phyloP scores from a whole-genome alignment of 1,140 invertebrate species.

The Coboldia fuscipes region DNA sequence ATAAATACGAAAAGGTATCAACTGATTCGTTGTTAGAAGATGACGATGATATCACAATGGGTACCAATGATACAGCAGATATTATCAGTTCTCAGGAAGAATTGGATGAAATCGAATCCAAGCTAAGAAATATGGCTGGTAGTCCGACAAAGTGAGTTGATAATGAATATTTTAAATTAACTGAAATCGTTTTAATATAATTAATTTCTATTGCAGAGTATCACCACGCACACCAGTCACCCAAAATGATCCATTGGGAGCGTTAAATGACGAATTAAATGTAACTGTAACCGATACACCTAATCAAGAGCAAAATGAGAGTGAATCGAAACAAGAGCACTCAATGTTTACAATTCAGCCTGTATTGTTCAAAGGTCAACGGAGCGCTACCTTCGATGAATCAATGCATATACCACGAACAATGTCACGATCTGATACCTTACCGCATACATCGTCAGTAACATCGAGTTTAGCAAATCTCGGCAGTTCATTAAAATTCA shows the following conservation, averaged over 20 bases:
- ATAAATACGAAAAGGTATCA: conserved; percentile 22
- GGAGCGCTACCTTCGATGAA: conserved; percentile 36
- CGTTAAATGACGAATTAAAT: conserved; percentile 27
- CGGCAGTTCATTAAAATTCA: conserved; percentile 57
- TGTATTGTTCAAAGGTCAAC: conserved; percentile 26
- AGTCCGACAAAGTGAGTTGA: conserved; percentile 25
- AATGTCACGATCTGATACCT: conserved; percentile 61
- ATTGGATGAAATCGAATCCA: conserved; percentile 12
- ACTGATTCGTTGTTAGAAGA: conserved; percentile 1
- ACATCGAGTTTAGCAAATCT: conserved; percentile 53
- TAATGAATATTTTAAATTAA: not conserved
- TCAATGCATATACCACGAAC: conserved; percentile 21
- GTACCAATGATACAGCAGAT: conserved; percentile 4
- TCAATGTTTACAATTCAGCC: conserved; percentile 24
- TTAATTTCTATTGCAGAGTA: conserved; percentile 24
- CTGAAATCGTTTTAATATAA: not conserved
- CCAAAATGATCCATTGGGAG: conserved; percentile 77
- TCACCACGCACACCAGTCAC: conserved; percentile 60
- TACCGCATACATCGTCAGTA: conserved; percentile 48
- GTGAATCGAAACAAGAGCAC: conserved; percentile 2
- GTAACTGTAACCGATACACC: not conserved
- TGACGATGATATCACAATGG: conserved; percentile 12
- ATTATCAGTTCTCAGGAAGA: conserved; percentile 20
- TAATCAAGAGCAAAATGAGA: not conserved
- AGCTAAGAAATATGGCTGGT: conserved; percentile 10